These are phyloP conservation scores for Syngnathus scovelli DNA, from an alignment of 2,113 vertebrate species.

Conservation along the genomic window DNA sequence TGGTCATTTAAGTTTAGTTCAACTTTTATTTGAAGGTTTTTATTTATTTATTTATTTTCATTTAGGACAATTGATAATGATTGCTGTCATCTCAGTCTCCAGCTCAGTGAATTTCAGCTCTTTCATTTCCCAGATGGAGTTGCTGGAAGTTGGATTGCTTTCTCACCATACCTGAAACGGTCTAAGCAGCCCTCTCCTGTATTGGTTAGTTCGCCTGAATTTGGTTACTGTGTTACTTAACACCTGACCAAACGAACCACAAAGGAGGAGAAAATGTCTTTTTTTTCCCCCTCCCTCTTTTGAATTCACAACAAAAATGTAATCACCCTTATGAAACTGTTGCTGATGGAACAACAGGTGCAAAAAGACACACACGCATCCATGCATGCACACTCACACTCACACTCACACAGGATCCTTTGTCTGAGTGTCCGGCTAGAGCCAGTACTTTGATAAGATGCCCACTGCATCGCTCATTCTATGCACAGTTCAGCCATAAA, in stretches of 20 bases:
- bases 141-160: background rate
- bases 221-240: background rate
- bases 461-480: conserved; percentile 54
- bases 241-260: background rate
- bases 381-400: conserved; percentile 1
- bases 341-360: conserved; percentile 53
- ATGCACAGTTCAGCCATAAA: conserved; percentile 34
- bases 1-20: too few relatives aligned
- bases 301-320: background rate
- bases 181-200: background rate
- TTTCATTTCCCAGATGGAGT: background rate
- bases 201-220: background rate
- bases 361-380: conserved; percentile 23
- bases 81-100: background rate
- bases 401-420: conserved; percentile 36
- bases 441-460: conserved; percentile 65
- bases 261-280: background rate
- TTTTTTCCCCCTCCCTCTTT: background rate
- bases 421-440: conserved; percentile 61
- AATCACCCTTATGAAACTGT: conserved; percentile 7
- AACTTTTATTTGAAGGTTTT: too few relatives aligned
- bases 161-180: background rate
- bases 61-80: background rate
- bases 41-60: too few relatives aligned
- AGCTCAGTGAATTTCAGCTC: background rate